phyloP scores from a whole-genome alignment of 2,113 vertebrate species.

The Ellobius talpinus region DNA sequence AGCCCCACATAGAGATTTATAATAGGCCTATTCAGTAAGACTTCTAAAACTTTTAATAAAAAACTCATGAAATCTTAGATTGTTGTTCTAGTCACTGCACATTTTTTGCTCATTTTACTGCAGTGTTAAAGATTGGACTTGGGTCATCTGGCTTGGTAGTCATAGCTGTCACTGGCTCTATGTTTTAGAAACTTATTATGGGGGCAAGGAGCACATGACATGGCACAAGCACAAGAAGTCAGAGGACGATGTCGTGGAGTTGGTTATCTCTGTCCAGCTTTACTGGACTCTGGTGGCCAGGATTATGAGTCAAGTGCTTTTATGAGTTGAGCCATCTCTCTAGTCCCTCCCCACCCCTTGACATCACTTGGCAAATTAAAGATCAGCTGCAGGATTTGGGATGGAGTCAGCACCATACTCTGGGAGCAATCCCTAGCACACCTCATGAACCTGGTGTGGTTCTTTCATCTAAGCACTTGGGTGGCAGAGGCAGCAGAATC shows the following conservation, averaged over 20 bases:
- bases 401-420: background rate
- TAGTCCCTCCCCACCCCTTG: background rate
- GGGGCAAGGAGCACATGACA: background rate
- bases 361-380: slow-evolving; percentile 38
- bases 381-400: background rate
- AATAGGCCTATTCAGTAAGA: background rate
- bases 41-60: background rate
- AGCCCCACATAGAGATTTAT: background rate
- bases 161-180: background rate
- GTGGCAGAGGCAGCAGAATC: background rate
- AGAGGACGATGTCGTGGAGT: background rate
- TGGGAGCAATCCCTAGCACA: background rate
- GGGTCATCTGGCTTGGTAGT: background rate
- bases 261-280: background rate
- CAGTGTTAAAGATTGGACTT: background rate
- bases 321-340: no score
- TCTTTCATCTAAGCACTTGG: background rate
- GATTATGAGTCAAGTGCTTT: background rate
- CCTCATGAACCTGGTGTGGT: no score
- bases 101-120: background rate
- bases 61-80: background rate
- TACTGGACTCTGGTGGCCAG: background rate
- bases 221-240: background rate
- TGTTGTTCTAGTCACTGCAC: background rate
- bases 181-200: background rate